Evolutionary conservation across 2,113 vertebrate species (phyloP), one percentile per base, ranked within the genome.

Genomic region (Montifringilla adamsi): DNA sequence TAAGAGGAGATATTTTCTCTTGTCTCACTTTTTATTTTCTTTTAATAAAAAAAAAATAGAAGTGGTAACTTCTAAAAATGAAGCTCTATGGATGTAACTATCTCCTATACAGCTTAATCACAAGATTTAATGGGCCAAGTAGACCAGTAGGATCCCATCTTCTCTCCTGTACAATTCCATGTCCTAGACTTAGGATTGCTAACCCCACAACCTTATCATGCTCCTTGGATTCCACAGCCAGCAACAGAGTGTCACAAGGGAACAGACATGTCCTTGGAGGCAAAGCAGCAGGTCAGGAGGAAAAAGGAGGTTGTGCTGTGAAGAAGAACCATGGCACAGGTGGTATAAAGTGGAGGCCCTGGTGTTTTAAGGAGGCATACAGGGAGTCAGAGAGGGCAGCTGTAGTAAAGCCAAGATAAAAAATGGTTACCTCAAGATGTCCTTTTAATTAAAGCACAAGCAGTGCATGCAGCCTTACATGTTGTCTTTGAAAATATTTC

Each of bases 401-500:
- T 0, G 6, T 41, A 37, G 20, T 43, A 86, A 74, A 70, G 22
- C 9, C 33, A 66, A 70, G 24, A 49, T 8, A 39, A 9, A 66
- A 72, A 93, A 76, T 9, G 0, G 0, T 59, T 77, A 55, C 23
- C 7, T 83, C 46, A 70, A 47, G 17, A 31, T 47, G 13, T 11
- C 10, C 12, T 37, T 53, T 58, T 33, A 50, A 44, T 37, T 33
- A 59, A 50, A 62, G 30, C 1, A 3, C 23, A 60, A 56, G 8
- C 0, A 0, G 18, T 55, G 13, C 16, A 18, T 22, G 8, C 18
- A 62, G 33, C 35, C 22, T 87, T 70, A 33, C 13, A 18, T 5
- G 4, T 13, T 50, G 14, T 22, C 35, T 63, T 64, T 28, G 13
- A 13, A 88, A 78, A 69, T 37, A 44, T 43, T 80, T 84, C 9